These are phyloP conservation scores for Brachyhypopomus gauderio DNA, from an alignment of 2,113 vertebrate genomes.

Conservation along the genomic window DNA sequence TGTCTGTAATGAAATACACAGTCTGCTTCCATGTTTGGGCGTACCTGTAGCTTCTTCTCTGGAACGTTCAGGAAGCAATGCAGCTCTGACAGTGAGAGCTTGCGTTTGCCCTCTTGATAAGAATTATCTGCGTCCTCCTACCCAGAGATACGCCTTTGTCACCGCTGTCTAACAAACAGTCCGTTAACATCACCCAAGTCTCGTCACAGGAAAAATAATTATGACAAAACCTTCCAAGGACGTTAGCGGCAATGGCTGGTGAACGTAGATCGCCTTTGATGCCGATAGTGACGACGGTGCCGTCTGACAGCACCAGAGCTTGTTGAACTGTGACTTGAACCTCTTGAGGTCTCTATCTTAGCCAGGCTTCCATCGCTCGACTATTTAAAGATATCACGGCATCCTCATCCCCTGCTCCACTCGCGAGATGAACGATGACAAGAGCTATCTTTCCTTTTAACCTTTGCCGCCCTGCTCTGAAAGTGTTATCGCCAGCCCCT, in stretches of 20 bases:
- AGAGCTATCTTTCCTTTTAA: slow-evolving; percentile 76
- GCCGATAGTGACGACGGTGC: slow-evolving; percentile 63
- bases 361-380: slow-evolving; percentile 68
- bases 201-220: slow-evolving; percentile 39
- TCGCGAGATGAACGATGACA: slow-evolving; percentile 69
- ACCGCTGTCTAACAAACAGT: slow-evolving; percentile 4
- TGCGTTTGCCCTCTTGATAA: not conserved
- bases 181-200: slow-evolving; percentile 2
- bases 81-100: not conserved
- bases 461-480: slow-evolving; percentile 69
- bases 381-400: slow-evolving; percentile 76
- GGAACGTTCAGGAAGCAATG: not conserved
- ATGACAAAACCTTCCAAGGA: slow-evolving; percentile 51
- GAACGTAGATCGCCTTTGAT: slow-evolving; percentile 65
- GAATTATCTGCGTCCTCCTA: not conserved
- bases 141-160: not conserved
- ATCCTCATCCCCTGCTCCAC: slow-evolving; percentile 58
- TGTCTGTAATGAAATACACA: not conserved
- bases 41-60: not conserved
- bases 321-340: slow-evolving; percentile 72
- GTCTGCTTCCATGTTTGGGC: not conserved
- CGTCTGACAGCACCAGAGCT: slow-evolving; percentile 63
- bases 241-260: slow-evolving; percentile 55
- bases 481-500: slow-evolving; percentile 68
- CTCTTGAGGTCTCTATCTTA: slow-evolving; percentile 65